Conservation (phyloP, 2,797 vertebrate species). For the Bradypodion ventrale region DNA sequence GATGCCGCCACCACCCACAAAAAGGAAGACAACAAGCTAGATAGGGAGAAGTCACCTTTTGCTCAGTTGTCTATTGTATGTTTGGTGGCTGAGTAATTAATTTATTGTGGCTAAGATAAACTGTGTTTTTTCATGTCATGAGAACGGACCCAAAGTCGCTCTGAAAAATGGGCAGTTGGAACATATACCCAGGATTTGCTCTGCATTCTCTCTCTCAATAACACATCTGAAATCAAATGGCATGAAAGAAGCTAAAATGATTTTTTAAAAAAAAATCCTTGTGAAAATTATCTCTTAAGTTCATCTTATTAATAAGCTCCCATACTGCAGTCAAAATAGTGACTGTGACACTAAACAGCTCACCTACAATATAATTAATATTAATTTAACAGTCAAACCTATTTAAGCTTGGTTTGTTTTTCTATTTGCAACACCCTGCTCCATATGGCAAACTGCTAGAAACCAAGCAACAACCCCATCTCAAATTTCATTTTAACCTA, state of each 20-base stretch:
- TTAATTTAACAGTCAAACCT: no score
- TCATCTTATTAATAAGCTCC: not conserved
- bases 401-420: not conserved
- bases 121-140: not conserved
- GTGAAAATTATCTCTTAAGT: not conserved
- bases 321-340: not conserved
- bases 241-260: no score
- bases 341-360: not conserved
- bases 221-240: not conserved
- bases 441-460: not conserved
- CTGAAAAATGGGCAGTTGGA: not conserved
- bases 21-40: not conserved
- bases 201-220: not conserved
- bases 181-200: not conserved
- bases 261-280: not conserved
- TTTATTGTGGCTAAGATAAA: not conserved
- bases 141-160: no score
- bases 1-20: not conserved
- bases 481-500: not conserved
- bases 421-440: not conserved
- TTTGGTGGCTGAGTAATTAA: not conserved
- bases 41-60: not conserved
- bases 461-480: not conserved
- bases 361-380: not conserved
- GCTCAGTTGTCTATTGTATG: not conserved